phyloP scores from a whole-genome alignment of 2,888 invertebrate species.

The Anodontia alba region DNA sequence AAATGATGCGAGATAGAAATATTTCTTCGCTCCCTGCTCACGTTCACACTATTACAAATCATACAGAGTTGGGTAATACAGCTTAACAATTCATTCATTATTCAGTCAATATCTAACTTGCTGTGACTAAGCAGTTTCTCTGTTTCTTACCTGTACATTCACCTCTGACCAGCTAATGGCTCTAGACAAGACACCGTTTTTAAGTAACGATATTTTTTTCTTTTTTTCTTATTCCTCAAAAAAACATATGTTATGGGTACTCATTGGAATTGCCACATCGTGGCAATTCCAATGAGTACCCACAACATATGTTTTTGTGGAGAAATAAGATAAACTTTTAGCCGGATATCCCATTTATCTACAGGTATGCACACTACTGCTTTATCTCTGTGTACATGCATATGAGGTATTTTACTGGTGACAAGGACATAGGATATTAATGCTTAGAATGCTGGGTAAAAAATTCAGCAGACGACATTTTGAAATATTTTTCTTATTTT shows the following conservation, averaged over 20 bases:
- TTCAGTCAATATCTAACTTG: conserved; percentile 4
- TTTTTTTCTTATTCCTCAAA: not conserved
- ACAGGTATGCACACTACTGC: no score
- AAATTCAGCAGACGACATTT: no score
- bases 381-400: no score
- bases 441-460: no score
- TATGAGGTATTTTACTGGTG: no score
- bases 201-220: no score
- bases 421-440: no score
- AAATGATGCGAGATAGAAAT: conserved; percentile 13
- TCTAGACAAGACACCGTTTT: no score
- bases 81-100: conserved; percentile 12
- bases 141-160: not conserved
- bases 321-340: no score
- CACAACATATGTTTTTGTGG: not conserved
- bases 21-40: conserved; percentile 1
- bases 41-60: conserved; percentile 23
- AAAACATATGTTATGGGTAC: not conserved
- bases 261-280: not conserved
- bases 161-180: not conserved
- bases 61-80: not conserved
- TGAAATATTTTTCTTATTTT: no score
- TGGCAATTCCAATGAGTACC: not conserved
- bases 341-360: no score
- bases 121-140: conserved; percentile 3